phyloP scores from a whole-genome alignment of 2,113 vertebrate species.

The Sinocyclocheilus grahami region DNA sequence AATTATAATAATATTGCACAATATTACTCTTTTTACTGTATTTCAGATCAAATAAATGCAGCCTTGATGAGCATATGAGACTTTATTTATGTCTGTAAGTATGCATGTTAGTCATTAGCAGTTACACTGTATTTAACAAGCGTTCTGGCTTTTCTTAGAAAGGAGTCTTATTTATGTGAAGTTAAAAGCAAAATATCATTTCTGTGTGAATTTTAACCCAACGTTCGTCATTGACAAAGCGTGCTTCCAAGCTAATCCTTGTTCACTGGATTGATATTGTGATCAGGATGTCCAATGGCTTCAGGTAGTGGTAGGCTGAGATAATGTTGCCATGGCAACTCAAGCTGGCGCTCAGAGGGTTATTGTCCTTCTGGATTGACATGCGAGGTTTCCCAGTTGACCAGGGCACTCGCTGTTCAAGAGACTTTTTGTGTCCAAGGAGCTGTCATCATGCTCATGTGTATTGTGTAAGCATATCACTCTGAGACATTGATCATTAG shows the following conservation, averaged over 20 bases:
- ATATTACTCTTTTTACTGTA: no score
- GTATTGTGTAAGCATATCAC: conserved; percentile 1
- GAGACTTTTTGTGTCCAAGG: neutral
- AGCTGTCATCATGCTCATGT: neutral
- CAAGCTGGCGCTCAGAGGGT: conserved; percentile 67
- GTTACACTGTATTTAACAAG: neutral
- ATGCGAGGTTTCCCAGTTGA: conserved; percentile 37
- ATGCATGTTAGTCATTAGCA: neutral
- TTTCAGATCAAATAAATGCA: neutral
- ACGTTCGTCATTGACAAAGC: conserved; percentile 9
- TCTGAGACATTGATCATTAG: conserved; percentile 22
- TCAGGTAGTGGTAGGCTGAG: conserved; percentile 77
- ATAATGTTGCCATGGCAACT: conserved; percentile 78
- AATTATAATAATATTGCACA: no score
- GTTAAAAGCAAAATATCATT: conserved; percentile 3
- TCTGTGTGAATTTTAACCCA: conserved; percentile 13
- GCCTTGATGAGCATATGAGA: neutral
- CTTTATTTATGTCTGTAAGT: neutral
- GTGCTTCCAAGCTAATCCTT: conserved; percentile 70
- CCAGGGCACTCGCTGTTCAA: conserved; percentile 50
- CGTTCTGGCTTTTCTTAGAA: neutral
- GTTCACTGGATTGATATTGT: conserved; percentile 75
- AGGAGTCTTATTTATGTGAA: neutral
- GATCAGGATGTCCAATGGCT: conserved; percentile 79
- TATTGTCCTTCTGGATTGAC: conserved; percentile 41